These are phyloP conservation scores for Standfussiana lucernea DNA, from an alignment of 2,888 invertebrate species.

Conservation along the genomic window DNA sequence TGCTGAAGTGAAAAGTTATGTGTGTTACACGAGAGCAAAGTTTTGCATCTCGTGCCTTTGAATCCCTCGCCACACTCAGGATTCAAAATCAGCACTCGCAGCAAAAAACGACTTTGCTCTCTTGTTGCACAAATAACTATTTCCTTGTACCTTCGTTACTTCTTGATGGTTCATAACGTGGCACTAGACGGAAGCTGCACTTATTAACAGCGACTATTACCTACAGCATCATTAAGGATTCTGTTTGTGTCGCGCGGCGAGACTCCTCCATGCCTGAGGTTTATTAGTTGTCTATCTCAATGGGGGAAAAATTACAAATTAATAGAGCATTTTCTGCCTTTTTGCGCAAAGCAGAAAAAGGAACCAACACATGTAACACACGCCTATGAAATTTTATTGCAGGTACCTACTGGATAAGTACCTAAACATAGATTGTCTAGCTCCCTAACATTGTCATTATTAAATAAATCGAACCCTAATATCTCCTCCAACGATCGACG, in stretches of 20 bases:
- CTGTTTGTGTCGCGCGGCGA: constrained; percentile 44
- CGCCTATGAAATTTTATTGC: neutral
- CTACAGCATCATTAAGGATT: constrained; percentile 60
- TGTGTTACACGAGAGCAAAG: too few species aligned
- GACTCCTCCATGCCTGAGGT: constrained; percentile 16
- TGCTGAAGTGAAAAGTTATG: too few species aligned
- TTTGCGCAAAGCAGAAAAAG: neutral
- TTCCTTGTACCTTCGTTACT: neutral
- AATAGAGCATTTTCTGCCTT: neutral
- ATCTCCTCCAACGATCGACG: neutral
- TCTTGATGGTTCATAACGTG: constrained; percentile 5
- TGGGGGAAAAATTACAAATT: constrained; percentile 5
- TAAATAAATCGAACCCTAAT: constrained; percentile 24
- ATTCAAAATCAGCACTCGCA: too few species aligned
- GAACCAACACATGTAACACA: neutral
- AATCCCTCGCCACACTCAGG: too few species aligned
- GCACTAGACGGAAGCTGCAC: constrained; percentile 10
- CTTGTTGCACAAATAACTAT: too few species aligned
- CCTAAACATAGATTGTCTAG: neutral
- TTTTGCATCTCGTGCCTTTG: too few species aligned
- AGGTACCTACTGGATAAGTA: neutral
- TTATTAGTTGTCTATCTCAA: constrained; percentile 37
- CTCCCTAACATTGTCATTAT: constrained; percentile 3
- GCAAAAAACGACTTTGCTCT: too few species aligned
- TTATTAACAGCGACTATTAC: constrained; percentile 26